Evolutionary conservation across 2,888 invertebrate species (phyloP).

Genomic region (Cheilosia pagana): DNA sequence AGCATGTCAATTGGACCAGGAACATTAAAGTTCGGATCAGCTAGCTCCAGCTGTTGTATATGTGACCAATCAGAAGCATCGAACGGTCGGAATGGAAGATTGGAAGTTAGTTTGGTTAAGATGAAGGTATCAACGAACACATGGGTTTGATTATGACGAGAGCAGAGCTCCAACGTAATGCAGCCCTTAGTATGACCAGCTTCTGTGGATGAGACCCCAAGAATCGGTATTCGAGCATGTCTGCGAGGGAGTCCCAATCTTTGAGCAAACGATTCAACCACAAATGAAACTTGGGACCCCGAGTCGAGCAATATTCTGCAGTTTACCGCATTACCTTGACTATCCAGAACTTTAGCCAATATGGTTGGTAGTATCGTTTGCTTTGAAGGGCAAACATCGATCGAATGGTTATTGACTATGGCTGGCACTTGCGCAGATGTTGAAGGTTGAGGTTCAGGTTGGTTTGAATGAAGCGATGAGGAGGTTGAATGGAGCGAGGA

Average conservation of each 20-base stretch:
- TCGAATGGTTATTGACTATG: conserved; percentile 21
- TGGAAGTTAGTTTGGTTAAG: background rate
- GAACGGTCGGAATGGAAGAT: background rate
- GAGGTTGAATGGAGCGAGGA: background rate
- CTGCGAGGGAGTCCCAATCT: conserved; percentile 2
- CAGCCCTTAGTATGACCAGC: conserved; percentile 18
- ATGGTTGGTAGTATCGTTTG: conserved; percentile 33
- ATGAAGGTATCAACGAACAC: background rate
- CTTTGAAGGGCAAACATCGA: conserved; percentile 1
- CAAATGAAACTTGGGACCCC: conserved; percentile 17
- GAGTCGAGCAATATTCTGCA: conserved; percentile 24
- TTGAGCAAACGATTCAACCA: conserved; percentile 12
- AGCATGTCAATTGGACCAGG: conserved; percentile 54
- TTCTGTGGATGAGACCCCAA: conserved; percentile 6
- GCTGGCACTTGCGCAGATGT: background rate
- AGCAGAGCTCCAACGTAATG: background rate
- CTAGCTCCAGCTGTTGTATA: conserved; percentile 16
- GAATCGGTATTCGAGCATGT: conserved; percentile 7
- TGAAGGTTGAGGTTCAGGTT: background rate
- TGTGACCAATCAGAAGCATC: background rate
- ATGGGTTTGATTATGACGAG: background rate
- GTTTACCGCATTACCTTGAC: background rate
- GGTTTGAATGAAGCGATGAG: background rate
- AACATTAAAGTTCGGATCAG: conserved; percentile 59
- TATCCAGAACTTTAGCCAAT: conserved; percentile 8